Base-by-base conservation (phyloP, 1,140 invertebrate genomes). In the Trachelipus rathkii region DNA sequence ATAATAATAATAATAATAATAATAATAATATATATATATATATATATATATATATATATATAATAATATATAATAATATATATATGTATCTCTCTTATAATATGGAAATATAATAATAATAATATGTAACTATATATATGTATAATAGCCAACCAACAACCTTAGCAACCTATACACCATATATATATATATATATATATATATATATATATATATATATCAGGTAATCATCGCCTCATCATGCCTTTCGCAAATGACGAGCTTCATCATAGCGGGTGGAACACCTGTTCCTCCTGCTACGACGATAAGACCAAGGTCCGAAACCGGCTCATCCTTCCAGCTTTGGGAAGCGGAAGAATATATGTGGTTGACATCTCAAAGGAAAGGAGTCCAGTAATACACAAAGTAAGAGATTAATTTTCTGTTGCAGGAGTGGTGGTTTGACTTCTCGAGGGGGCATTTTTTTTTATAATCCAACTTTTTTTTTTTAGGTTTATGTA, bases 181-280 rank as follows among this genome's bases (percentile, higher is more conserved):
- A 60, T 60, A 60, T 60, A 60, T 60, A 60, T 60, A 60, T 60
- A 60, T 60, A 60, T 60, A 60, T 60, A 19, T 19, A 60, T 60
- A n/a, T 60, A 60, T 19, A 60, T 60, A 13, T 60, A 13, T 60
- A 13, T 19, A 19, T 60, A 60, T 19, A 60, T 43, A 33, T 75
- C 82, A 98, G 96, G 92, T 98, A 4, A 92, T 98, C 91, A 94
- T 83, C 91, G 94, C 70, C 87, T 94, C 0, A 87, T 90, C 76
- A 92, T 95, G 82, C 89, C 90, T n/a, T 85, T 92, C 73, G 83
- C 88, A 7, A 92, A 91, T 0, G 94, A 99, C 83, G 96, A 99
- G 85, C 84, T 99, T 0, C 96, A 99, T 84, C 96, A 98, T 84
- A 92, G 90, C 19, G 96, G 96, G 0, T 98, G 96, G 96, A 98